phyloP scores from a whole-genome alignment of 2,888 invertebrate species.

The Parascotia fuliginaria region DNA sequence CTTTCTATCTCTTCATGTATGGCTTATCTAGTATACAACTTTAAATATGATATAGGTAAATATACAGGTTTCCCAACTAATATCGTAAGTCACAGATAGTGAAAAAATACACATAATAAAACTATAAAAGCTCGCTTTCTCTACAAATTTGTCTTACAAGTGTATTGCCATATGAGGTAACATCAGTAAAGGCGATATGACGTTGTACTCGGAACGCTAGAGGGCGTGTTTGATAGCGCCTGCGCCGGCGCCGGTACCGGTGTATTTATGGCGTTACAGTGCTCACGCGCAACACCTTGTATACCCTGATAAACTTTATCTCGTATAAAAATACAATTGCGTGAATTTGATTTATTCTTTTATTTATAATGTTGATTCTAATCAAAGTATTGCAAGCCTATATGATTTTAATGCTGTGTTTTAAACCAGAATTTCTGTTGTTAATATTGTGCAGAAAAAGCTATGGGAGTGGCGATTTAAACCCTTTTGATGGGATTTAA shows the following conservation, averaged over 20 bases:
- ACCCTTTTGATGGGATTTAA: too few species aligned
- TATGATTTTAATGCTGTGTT: too few species aligned
- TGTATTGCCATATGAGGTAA: conserved; percentile 44
- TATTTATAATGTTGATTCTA: not conserved
- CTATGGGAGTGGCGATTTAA: too few species aligned
- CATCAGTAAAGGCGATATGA: conserved; percentile 36
- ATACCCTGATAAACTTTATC: conserved; percentile 58
- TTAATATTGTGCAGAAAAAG: too few species aligned
- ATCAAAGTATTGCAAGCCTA: too few species aligned
- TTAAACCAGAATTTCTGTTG: too few species aligned
- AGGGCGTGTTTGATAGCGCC: conserved; percentile 55
- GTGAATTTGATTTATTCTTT: conserved; percentile 19
- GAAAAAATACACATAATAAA: conserved; percentile 28
- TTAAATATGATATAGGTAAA: not conserved
- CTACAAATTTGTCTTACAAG: conserved; percentile 34
- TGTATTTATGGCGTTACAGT: conserved; percentile 56
- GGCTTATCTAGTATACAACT: not conserved
- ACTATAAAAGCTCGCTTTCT: conserved; percentile 33
- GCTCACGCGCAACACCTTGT: conserved; percentile 60
- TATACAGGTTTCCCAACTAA: conserved; percentile 1
- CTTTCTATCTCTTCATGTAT: not conserved
- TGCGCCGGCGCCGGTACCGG: conserved; percentile 53
- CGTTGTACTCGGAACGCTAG: conserved; percentile 37
- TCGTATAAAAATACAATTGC: conserved; percentile 43
- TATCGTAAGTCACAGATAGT: not conserved